Percentiles rank a stretch among this genome's conserved stretches.
Evolutionary conservation across 92 coral and sea anemone genomes (phyloP).

Genomic region (Zoanthus solanderi): DNA sequence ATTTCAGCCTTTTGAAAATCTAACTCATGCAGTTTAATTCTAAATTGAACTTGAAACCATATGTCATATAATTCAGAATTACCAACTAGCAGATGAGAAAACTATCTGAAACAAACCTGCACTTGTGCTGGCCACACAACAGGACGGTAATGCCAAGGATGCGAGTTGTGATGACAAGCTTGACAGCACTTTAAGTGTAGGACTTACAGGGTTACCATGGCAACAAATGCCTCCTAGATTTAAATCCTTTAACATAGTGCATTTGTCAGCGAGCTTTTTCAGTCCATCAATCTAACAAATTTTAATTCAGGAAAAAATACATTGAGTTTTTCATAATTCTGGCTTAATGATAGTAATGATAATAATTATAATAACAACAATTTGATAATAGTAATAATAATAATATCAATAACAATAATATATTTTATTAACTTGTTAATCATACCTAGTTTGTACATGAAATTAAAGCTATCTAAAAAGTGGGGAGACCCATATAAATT

Average conservation of each 20-base stretch:
- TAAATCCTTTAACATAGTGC: conserved; percentile 11
- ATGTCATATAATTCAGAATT: not conserved
- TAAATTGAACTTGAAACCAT: no score
- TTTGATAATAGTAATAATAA: no score
- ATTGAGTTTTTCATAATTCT: not conserved
- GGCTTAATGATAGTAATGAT: no score
- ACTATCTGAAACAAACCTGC: not conserved
- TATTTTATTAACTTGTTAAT: no score
- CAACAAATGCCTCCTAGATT: conserved; percentile 37
- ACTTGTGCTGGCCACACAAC: not conserved
- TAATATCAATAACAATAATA: no score
- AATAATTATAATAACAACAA: no score
- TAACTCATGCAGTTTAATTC: no score
- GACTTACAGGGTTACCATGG: conserved; percentile 1
- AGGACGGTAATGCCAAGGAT: conserved; percentile 13
- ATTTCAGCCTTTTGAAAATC: no score
- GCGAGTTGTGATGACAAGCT: conserved; percentile 7
- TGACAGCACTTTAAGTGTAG: not conserved
- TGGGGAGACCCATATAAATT: no score
- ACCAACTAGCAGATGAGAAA: not conserved
- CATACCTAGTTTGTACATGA: no score
- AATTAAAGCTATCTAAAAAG: no score
- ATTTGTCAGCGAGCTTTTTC: not conserved
- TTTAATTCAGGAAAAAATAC: not conserved
- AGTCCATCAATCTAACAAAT: conserved; percentile 20